These are phyloP conservation scores for Acrobasis suavella DNA, from an alignment of 2,888 invertebrate genomes.

Conservation along the genomic window DNA sequence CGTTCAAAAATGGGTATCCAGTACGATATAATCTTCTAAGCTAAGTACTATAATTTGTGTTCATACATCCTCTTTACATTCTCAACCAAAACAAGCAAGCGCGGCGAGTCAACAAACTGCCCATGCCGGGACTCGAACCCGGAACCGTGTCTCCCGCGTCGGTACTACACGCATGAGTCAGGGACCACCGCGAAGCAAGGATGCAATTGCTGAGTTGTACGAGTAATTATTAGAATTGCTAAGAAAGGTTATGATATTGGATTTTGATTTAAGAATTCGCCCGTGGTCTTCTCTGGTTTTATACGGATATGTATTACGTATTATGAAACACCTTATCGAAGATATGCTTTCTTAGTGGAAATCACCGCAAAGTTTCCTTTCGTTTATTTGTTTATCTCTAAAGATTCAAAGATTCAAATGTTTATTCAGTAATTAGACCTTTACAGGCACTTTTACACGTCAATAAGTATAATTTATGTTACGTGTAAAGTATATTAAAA, in stretches of 20 bases:
- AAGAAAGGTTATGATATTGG: background rate
- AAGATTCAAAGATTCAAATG: too few relatives aligned
- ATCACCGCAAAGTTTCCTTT: too few relatives aligned
- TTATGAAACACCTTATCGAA: background rate
- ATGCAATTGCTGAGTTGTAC: constrained; percentile 7
- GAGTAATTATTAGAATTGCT: background rate
- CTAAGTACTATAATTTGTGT: background rate
- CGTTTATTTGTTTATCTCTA: too few relatives aligned
- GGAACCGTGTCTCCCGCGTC: constrained; percentile 21
- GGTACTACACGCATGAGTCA: constrained; percentile 22
- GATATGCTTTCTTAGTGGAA: too few relatives aligned
- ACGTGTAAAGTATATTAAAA: too few relatives aligned
- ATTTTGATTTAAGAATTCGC: background rate
- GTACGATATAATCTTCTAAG: background rate
- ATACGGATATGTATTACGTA: background rate
- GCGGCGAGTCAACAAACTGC: constrained; percentile 16
- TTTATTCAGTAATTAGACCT: too few relatives aligned
- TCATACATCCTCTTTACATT: background rate
- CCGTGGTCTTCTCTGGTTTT: background rate
- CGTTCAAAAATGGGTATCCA: too few relatives aligned
- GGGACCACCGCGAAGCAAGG: constrained; percentile 6
- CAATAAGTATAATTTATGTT: too few relatives aligned
- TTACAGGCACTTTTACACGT: too few relatives aligned
- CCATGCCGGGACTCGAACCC: constrained; percentile 24
- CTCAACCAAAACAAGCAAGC: constrained; percentile 1